Base-by-base conservation (phyloP, 1,140 invertebrate genomes). In the Conopomorpha cramerella region DNA sequence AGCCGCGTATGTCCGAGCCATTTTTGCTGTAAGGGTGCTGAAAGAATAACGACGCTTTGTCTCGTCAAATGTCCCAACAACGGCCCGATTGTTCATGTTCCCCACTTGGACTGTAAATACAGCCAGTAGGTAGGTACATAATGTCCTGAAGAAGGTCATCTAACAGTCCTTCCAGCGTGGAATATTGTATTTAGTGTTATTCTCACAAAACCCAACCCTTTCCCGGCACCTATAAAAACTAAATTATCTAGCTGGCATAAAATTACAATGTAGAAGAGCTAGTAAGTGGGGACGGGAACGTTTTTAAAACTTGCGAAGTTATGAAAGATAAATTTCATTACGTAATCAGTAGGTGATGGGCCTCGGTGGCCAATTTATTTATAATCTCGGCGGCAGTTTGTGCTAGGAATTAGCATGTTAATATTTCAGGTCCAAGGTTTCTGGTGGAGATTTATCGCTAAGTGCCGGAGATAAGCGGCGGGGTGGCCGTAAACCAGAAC, bases 331-430 rank as follows among this genome's bases (percentile, higher is more conserved):
- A 72, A 74, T 49, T 55, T 41, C 43, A 45, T 49, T 46, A 45
- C 49, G 47, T 23, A 43, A 34, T 28, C 49, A 52, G 43, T 43
- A 50, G 51, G 58, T 58, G 61, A 67, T 63, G 55, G 49, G 51
- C 48, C 57, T 50, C 48, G 31, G 51, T 51, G 48, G 57, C 47
- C 60, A 67, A 65, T 66, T 71, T 74, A 72, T 70, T 70, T 70
- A 74, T 72, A 74, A 71, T 71, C 70, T 67, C 59, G 57, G 56
- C 51, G 55, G 53, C 65, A 54, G 61, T 70, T 68, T 64, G 62
- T 58, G 51, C 61, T 64, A 66, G 58, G 65, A 71, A 76, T 76
- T 72, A 76, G 57, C 65, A 76, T 76, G 65, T 76, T 67, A 76
- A 76, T 76, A 76, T 72, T 76, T 72, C 64, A 76, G 49, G 70